Conservation (phyloP, 53 echinoderm and acorn worm species). For the Hippasteria phrygiana region DNA sequence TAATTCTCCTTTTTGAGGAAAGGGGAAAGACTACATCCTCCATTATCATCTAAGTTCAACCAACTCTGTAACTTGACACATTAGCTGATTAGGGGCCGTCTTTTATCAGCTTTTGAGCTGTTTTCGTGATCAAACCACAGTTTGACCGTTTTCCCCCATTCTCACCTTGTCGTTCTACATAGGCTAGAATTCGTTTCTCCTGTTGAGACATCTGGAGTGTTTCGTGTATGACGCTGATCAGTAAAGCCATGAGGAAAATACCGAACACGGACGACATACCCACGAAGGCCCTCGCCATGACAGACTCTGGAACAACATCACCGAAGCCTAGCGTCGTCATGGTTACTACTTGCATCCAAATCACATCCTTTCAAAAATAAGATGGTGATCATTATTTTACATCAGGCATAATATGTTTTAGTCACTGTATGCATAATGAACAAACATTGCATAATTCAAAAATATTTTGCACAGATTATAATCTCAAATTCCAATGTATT, state of each 20-base stretch:
- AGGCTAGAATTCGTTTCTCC: slow-evolving; percentile 76
- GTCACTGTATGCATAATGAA: background rate
- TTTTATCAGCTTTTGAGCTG: background rate
- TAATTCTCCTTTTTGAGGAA: too few species aligned
- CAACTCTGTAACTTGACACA: background rate
- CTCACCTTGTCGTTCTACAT: slow-evolving; percentile 75
- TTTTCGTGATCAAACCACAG: background rate
- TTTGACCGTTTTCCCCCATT: background rate
- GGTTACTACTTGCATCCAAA: slow-evolving; percentile 82
- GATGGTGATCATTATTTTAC: background rate
- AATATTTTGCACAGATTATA: too few species aligned
- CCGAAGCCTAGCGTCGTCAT: slow-evolving; percentile 84
- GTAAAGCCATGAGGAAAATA: slow-evolving; percentile 78
- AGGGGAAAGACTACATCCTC: too few species aligned
- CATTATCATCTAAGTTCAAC: too few species aligned
- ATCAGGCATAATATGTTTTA: background rate
- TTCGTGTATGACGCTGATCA: slow-evolving; percentile 78
- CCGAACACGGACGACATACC: slow-evolving; percentile 75
- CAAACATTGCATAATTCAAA: too few species aligned
- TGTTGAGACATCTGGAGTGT: slow-evolving; percentile 69
- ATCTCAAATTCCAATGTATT: too few species aligned
- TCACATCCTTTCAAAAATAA: slow-evolving; percentile 58
- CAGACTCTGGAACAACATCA: slow-evolving; percentile 74
- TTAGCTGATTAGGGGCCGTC: background rate
- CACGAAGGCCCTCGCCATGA: slow-evolving; percentile 68